phyloP scores from a whole-genome alignment of 2,888 invertebrate species.

The Acheta domesticus region DNA sequence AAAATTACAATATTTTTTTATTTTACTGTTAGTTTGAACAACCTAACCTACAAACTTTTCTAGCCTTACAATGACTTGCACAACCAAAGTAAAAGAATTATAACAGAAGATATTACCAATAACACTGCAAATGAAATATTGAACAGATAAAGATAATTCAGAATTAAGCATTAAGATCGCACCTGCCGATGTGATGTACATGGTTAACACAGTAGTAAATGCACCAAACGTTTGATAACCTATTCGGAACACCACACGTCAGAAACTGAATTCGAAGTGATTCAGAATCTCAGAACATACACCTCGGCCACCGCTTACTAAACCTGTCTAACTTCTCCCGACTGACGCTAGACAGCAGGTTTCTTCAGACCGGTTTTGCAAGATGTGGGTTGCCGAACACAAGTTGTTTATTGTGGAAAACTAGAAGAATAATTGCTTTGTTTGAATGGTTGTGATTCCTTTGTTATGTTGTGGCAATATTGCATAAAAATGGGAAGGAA shows the following conservation, averaged over 20 bases:
- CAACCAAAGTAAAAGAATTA: background rate
- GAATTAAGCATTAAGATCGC: slow-evolving; percentile 27
- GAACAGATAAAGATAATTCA: background rate
- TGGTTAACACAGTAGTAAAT: slow-evolving; percentile 33
- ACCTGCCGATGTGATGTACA: slow-evolving; percentile 52
- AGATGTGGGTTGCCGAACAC: too few relatives aligned
- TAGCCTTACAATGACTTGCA: slow-evolving; percentile 33
- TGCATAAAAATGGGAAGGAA: too few relatives aligned
- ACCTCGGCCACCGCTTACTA: background rate
- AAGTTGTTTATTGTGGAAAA: background rate
- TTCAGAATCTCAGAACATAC: background rate
- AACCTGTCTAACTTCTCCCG: background rate
- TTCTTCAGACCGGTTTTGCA: too few relatives aligned
- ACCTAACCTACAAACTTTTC: slow-evolving; percentile 26
- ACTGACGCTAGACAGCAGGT: too few relatives aligned
- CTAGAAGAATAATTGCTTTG: background rate
- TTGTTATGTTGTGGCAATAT: too few relatives aligned
- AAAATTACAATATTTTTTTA: background rate
- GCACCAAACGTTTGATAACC: background rate
- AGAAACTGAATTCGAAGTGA: slow-evolving; percentile 18
- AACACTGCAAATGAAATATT: background rate
- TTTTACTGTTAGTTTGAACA: background rate
- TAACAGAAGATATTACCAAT: background rate
- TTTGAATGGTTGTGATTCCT: too few relatives aligned
- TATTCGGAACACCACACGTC: background rate